Evolutionary conservation across 2,888 invertebrate species (phyloP).

Genomic region (Julus scandinavius): DNA sequence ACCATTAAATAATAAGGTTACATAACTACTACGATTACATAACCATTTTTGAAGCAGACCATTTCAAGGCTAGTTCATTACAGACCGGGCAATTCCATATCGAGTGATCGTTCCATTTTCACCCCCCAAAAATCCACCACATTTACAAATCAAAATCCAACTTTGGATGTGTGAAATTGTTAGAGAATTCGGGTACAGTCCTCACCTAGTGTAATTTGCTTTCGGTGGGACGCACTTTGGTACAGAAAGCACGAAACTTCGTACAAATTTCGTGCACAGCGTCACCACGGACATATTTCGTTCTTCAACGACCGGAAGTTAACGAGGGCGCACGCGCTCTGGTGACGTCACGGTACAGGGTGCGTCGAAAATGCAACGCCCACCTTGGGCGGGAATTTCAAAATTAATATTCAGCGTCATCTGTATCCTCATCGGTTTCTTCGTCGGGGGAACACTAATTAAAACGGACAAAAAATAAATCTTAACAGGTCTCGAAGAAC

Average conservation of each 20-base stretch:
- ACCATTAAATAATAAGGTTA: too few species aligned
- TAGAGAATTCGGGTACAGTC: background rate
- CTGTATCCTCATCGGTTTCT: background rate
- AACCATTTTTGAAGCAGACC: too few species aligned
- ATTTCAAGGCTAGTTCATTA: background rate
- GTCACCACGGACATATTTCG: constrained; percentile 6
- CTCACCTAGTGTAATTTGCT: constrained; percentile 32
- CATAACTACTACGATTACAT: too few species aligned
- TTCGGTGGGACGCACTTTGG: background rate
- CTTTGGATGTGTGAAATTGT: background rate
- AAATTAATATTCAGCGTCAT: constrained; percentile 4
- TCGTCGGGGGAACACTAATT: constrained; percentile 43
- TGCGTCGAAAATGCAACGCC: background rate
- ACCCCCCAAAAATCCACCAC: background rate
- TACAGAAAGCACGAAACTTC: background rate
- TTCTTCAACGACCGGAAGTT: background rate
- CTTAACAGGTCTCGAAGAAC: too few species aligned
- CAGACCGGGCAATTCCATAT: background rate
- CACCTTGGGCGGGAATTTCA: background rate
- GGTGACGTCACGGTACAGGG: constrained; percentile 9
- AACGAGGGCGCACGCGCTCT: background rate
- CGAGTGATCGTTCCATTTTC: background rate
- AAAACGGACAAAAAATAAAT: too few species aligned
- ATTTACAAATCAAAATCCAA: too few species aligned
- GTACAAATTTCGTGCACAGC: constrained; percentile 28